phyloP scores from a whole-genome alignment of 2,797 vertebrate genomes.

The Neostethus bicornis region DNA sequence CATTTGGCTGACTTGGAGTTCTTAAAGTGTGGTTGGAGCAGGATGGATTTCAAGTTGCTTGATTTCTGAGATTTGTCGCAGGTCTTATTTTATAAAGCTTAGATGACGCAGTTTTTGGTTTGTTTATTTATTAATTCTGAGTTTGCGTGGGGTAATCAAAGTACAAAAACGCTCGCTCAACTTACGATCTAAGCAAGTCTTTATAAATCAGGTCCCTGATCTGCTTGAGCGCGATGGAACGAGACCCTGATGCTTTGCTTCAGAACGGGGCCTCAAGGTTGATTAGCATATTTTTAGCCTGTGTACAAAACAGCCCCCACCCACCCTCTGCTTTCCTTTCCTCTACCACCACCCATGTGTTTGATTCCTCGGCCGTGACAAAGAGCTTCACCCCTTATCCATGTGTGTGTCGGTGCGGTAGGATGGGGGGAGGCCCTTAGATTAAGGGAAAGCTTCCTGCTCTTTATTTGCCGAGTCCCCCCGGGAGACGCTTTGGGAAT shows the following conservation, averaged over 20 bases:
- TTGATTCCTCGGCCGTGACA: constrained; percentile 84
- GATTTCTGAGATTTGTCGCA: too few species aligned
- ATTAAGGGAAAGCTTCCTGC: constrained; percentile 86
- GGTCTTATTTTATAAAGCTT: too few species aligned
- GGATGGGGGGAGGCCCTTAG: constrained; percentile 76
- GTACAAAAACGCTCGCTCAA: too few species aligned
- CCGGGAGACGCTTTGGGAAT: constrained; percentile 73
- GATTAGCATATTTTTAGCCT: constrained; percentile 75
- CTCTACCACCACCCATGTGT: constrained; percentile 60
- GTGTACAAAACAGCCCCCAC: constrained; percentile 58
- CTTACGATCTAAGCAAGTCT: too few species aligned
- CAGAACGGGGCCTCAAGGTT: constrained; percentile 62
- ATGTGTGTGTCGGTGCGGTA: constrained; percentile 70
- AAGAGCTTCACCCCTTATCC: constrained; percentile 82
- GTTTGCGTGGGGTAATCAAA: too few species aligned
- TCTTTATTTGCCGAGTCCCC: constrained; percentile 80
- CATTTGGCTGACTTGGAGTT: too few species aligned
- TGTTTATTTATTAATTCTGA: too few species aligned
- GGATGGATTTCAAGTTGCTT: too few species aligned
- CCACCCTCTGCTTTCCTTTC: constrained; percentile 19
- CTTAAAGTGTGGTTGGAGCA: too few species aligned
- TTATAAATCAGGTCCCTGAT: too few species aligned
- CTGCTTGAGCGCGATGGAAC: constrained; percentile 57
- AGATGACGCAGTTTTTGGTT: too few species aligned
- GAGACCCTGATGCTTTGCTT: constrained; percentile 58